Evolutionary conservation across 2,888 invertebrate genomes (phyloP), one percentile per base, ranked within the genome.

Genomic region (Neelides folsomi): DNA sequence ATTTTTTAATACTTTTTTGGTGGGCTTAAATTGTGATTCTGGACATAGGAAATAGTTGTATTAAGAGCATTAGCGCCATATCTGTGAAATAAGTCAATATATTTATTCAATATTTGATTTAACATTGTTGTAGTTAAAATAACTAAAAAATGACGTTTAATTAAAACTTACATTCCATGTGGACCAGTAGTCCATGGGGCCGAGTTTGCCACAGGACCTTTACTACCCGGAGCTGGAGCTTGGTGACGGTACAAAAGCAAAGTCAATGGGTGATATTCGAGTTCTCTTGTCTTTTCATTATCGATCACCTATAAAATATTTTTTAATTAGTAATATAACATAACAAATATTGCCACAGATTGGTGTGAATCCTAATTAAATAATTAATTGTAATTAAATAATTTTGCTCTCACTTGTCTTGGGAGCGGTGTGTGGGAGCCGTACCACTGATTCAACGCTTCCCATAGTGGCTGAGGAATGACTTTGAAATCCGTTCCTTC

Each of bases 391-490:
- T n/a, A n/a, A n/a, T 42, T 16, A 13, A 19, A 46, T 46, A 16
- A n/a, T 35, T 46, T 13, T 10, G 19, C 42, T 57, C 64, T 51
- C 62, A 75, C 83, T 73, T 84, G 85, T 64, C 88, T 71, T 0
- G 88, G 88, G 59, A 89, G 73, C 5, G 87, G 82, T 3, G 82
- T 82, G 9, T 81, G 80, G 19, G 85, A 84, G 46, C 79, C 78
- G 72, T 86, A 86, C 90, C 90, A 90, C 59, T 81, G 77, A 56
- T 82, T 81, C 12, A 92, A 71, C 1, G 88, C 88, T 57, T 85
- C 80, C 90, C 90, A 92, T 60, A 90, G 73, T 42, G 84, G 80
- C 67, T 87, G 87, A 1, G 89, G 88, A 47, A 90, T 77, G 44
- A 89, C 73, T 72, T 86, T 85, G 73, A 87, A 92, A 75, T 92